Evolutionary conservation across 2,888 invertebrate genomes (phyloP), one percentile per base, ranked within the genome.

Genomic region (Hyles lineata): DNA sequence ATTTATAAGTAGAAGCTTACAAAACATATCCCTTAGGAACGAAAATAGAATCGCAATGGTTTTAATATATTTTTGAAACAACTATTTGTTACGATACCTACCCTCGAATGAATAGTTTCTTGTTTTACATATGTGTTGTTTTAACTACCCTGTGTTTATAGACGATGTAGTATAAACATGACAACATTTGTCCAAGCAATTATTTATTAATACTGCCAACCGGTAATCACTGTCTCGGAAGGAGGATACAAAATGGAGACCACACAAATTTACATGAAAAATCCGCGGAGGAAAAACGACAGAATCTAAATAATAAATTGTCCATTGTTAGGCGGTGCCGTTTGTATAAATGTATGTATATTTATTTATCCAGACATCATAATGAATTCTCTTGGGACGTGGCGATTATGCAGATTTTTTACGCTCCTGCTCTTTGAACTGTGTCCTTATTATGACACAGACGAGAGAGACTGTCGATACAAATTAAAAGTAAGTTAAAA

Each of bases 261-360:
- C 83, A 80, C 79, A 80, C 77, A 84, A 83, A 90, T 91, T 91
- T 89, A 88, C 88, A 91, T 91, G 87, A 91, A 90, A 91, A 91
- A 90, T 87, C 85, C 87, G 82, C 82, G 81, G 82, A 76, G 77
- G 82, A 84, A 83, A 87, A 85, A 86, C 82, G 84, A 67, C 83
- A 82, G 88, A 90, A 92, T 93, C 92, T 92, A 91, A 93, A 93
- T 92, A 93, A 92, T 92, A 92, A 92, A 93, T 92, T 92, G 91
- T 92, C 89, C 88, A 92, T 93, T 91, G 90, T 92, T 88, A 88
- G 87, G 85, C 85, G 83, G 80, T 81, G 82, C 81, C 77, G 82
- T 85, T 89, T 88, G 88, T 87, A 87, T 87, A 86, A 86, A 87
- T 87, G 84, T 86, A 61, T 43, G 81, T 81, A 87, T 88, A 92